phyloP scores from a whole-genome alignment of 2,888 invertebrate genomes.

The Carpatolechia fugitivella region DNA sequence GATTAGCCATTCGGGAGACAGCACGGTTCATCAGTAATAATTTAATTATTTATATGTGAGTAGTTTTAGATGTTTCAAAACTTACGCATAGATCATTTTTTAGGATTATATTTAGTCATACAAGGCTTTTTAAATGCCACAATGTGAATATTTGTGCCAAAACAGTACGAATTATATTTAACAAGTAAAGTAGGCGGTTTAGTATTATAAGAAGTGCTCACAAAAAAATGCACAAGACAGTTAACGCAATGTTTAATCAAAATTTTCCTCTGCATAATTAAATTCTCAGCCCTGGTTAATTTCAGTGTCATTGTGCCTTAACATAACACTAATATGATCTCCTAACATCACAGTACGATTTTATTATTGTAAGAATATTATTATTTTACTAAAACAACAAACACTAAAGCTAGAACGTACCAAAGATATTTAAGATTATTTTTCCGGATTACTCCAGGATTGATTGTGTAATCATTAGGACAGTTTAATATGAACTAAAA shows the following conservation, averaged over 20 bases:
- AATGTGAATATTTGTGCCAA: conserved; percentile 59
- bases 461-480: not conserved
- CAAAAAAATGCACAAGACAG: too few relatives aligned
- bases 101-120: not conserved
- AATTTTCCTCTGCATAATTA: too few relatives aligned
- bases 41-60: too few relatives aligned
- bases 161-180: conserved; percentile 24
- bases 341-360: conserved; percentile 4
- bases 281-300: too few relatives aligned
- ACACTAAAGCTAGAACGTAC: not conserved
- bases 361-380: not conserved
- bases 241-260: too few relatives aligned
- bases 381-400: not conserved
- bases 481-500: not conserved
- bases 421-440: not conserved
- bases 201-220: too few relatives aligned
- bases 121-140: not conserved
- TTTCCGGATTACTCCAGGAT: not conserved
- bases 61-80: too few relatives aligned
- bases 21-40: too few relatives aligned
- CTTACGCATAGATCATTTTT: too few relatives aligned
- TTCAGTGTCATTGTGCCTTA: not conserved
- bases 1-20: too few relatives aligned
- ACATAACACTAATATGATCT: not conserved
- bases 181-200: too few relatives aligned